A percentile compares a stretch with the other conserved stretches of the same genome.
These are phyloP conservation scores for Onthophagus taurus DNA, from an alignment of 1,140 invertebrate genomes.

Conservation along the genomic window DNA sequence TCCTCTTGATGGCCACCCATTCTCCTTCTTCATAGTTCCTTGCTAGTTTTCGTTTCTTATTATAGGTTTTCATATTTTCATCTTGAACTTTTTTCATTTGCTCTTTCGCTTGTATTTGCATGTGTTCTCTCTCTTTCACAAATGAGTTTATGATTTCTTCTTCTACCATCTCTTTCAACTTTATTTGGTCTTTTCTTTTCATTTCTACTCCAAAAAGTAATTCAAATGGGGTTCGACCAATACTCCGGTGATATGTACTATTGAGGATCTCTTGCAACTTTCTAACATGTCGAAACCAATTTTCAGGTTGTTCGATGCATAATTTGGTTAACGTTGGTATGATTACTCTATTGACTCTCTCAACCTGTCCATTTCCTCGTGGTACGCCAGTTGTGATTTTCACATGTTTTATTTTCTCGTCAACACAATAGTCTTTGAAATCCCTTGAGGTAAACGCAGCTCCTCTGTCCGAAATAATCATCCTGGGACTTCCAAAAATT, in stretches of 20 bases:
- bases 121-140: no score
- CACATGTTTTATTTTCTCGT: slow-evolving; percentile 19
- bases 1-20: no score
- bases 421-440: slow-evolving; percentile 22
- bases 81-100: no score
- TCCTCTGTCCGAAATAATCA: slow-evolving; percentile 22
- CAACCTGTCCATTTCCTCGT: slow-evolving; percentile 29
- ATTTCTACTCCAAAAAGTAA: slow-evolving; percentile 28
- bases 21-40: no score
- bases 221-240: slow-evolving; percentile 29
- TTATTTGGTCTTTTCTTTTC: no score
- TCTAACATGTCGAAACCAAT: slow-evolving; percentile 31
- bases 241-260: slow-evolving; percentile 29
- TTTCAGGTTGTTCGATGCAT: slow-evolving; percentile 17
- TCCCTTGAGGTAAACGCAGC: slow-evolving; percentile 22
- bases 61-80: no score
- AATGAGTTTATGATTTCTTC: no score
- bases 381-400: slow-evolving; percentile 24
- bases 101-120: no score
- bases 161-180: no score
- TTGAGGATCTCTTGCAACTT: slow-evolving; percentile 30
- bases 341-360: slow-evolving; percentile 27
- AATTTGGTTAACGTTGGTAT: slow-evolving; percentile 28
- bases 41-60: no score
- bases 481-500: slow-evolving; percentile 13